Conservation (phyloP, 2,113 vertebrate genomes). For the Urocolius indicus region DNA sequence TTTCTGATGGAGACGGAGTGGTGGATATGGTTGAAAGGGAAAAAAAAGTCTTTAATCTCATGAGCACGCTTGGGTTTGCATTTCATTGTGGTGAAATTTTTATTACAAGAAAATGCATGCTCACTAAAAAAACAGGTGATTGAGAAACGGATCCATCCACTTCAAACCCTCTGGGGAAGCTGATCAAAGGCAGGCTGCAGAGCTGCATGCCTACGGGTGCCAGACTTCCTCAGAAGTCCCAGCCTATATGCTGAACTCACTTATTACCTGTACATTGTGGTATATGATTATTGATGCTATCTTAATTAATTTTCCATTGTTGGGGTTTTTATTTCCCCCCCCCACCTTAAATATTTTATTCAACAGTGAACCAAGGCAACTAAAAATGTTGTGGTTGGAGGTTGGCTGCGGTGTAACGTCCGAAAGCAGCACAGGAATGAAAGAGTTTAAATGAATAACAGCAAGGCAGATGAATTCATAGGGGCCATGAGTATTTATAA, state of each 20-base stretch:
- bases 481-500: neutral
- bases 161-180: neutral
- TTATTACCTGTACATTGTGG: neutral
- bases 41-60: neutral
- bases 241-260: neutral
- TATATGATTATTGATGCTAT: neutral
- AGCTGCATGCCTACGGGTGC: rapidly evolving
- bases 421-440: neutral
- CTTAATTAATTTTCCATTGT: neutral
- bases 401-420: rapidly evolving
- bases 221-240: neutral
- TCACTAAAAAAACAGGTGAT: neutral
- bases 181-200: neutral
- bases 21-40: neutral
- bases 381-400: neutral
- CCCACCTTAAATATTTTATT: neutral
- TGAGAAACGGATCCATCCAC: neutral
- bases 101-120: neutral
- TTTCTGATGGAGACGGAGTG: neutral
- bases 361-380: neutral
- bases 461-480: neutral
- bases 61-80: neutral
- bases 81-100: neutral
- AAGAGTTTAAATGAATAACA: neutral
- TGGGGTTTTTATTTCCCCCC: neutral